Base-by-base conservation (phyloP, 2,888 invertebrate genomes). In the Leptopterna dolabrata region DNA sequence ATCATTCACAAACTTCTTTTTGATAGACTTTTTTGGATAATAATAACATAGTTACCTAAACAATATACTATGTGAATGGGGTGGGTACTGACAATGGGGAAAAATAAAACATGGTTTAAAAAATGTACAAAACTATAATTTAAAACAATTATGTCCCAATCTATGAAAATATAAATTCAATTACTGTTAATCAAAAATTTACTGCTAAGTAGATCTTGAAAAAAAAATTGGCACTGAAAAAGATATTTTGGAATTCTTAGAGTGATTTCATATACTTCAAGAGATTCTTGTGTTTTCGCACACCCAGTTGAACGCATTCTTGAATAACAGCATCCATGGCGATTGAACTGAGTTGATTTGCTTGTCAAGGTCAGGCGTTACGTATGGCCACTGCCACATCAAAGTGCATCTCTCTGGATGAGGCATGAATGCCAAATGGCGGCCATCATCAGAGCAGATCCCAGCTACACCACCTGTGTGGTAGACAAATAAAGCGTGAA, bases 351-450 rank as follows among this genome's bases (percentile, higher is more conserved):
- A 70, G 55, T 87, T 89, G 73, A 73, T 89, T 11, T 70, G 43
- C 80, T 76, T 51, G 2, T 82, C 87, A 13, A 83, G 55, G 47
- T 55, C 41, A 9, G 92, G 91, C 9, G 94, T 94, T 89, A 93
- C 92, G 91, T 95, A 95, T 0, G 98, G 95, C 95, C 98, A 97
- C 92, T 99, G 98, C 96, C 97, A 98, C 90, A 95, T 94, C 90
- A 96, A 93, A 88, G 96, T 95, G 91, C 97, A 97, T 89, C 99
- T 94, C 92, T 99, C 99, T 0, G 99, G 99, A 93, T 99, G 99
- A 1, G 99, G 99, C 99, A 99, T 99, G 94, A 99, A 94, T 0
- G 98, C 99, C 90, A 99, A 93, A 92, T 99, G 99, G 4, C 99
- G 95, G 0, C 99, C 99, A 92, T 99, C 96, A 0, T 92, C 91